These are phyloP conservation scores for Drosophila recens DNA, from an alignment of 2,888 invertebrate species.

Conservation along the genomic window DNA sequence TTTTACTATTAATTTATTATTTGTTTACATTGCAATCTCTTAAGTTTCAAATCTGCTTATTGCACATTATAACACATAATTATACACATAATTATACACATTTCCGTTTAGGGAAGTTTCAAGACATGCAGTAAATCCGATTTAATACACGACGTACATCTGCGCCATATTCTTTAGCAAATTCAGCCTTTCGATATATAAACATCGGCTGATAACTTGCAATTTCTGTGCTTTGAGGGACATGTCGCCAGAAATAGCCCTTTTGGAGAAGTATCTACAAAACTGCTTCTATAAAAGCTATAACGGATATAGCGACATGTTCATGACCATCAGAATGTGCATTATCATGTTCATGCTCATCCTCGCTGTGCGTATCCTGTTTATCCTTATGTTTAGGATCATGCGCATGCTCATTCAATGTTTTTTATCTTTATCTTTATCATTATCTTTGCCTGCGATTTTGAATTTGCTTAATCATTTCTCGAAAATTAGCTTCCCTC, in stretches of 20 bases:
- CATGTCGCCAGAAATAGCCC: neutral
- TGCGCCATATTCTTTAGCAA: neutral
- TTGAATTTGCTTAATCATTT: neutral
- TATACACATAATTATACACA: neutral
- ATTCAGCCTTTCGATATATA: neutral
- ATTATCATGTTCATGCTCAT: neutral
- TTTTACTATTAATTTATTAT: neutral
- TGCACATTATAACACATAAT: neutral
- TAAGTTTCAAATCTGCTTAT: neutral
- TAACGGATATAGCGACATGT: neutral
- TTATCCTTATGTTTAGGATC: neutral
- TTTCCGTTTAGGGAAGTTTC: neutral
- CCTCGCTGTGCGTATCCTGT: neutral
- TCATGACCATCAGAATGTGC: slow-evolving; percentile 1
- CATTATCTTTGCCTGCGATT: neutral
- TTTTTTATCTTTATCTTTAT: neutral
- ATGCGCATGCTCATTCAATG: neutral
- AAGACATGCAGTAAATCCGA: neutral
- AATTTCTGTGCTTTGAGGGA: neutral
- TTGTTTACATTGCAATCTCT: neutral
- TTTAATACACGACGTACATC: neutral
- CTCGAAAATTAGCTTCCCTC: neutral
- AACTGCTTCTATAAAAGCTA: neutral
- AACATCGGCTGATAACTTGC: neutral
- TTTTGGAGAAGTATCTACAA: slow-evolving; percentile 1